Evolutionary conservation across 2,797 vertebrate genomes (phyloP).

Genomic region (Margarornis squamiger): DNA sequence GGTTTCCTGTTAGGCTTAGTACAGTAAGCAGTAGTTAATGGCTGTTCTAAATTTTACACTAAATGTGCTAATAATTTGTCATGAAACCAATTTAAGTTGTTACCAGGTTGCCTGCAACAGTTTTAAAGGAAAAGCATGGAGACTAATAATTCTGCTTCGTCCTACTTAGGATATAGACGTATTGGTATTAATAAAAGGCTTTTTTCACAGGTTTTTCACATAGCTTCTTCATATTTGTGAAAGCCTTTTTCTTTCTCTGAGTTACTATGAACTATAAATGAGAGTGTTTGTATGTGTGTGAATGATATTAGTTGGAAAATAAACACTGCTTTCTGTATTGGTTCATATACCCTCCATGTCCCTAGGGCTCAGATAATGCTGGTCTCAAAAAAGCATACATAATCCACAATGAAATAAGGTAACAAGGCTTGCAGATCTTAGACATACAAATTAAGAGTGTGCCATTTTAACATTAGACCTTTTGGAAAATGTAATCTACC

Average conservation of each 20-base stretch:
- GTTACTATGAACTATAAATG: slow-evolving; percentile 19
- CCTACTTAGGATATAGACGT: not conserved
- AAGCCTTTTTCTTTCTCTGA: slow-evolving; percentile 7
- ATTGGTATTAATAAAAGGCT: slow-evolving; percentile 33
- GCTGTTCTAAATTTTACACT: slow-evolving; percentile 33
- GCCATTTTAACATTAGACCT: slow-evolving; percentile 39
- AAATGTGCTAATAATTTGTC: slow-evolving; percentile 53
- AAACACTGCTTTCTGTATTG: slow-evolving; percentile 45
- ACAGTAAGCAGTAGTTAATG: slow-evolving; percentile 6
- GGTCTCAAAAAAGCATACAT: slow-evolving; percentile 59
- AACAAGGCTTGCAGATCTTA: slow-evolving; percentile 41
- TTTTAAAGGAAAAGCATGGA: not conserved
- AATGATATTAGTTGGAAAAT: slow-evolving; percentile 37
- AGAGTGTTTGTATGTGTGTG: not conserved
- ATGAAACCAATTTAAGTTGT: slow-evolving; percentile 33
- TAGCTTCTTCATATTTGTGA: slow-evolving; percentile 13
- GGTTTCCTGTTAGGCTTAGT: not conserved
- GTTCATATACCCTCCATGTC: slow-evolving; percentile 45
- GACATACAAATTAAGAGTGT: slow-evolving; percentile 48
- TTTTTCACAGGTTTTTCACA: slow-evolving; percentile 1
- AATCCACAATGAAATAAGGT: slow-evolving; percentile 62
- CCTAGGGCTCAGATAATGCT: slow-evolving; percentile 59
- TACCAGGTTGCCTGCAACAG: slow-evolving; percentile 16
- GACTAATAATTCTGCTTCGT: not conserved
- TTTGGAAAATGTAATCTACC: slow-evolving; percentile 8